phyloP scores from a whole-genome alignment of 2,888 invertebrate genomes.

The Chloroclystis v-ata region DNA sequence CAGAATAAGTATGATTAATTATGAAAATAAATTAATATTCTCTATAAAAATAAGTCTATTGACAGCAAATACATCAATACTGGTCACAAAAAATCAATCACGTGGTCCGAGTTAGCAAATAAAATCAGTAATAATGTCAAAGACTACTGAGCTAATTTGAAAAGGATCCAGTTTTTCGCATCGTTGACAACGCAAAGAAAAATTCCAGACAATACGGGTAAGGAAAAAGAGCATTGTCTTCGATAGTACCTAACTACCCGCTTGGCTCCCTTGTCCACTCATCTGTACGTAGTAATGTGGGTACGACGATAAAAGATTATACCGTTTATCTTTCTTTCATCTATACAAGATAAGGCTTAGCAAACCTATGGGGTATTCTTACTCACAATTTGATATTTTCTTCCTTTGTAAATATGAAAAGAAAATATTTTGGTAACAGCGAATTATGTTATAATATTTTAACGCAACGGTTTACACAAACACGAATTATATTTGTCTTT shows the following conservation, averaged over 20 bases:
- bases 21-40: too few relatives aligned
- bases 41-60: too few relatives aligned
- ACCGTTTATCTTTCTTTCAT: constrained; percentile 12
- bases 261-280: constrained; percentile 22
- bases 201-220: constrained; percentile 26
- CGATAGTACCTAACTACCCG: constrained; percentile 12
- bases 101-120: too few relatives aligned
- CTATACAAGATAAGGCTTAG: constrained; percentile 9
- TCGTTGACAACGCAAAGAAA: constrained; percentile 23
- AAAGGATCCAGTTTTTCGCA: constrained; percentile 20
- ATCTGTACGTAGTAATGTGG: constrained; percentile 7
- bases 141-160: constrained; percentile 10
- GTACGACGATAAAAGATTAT: constrained; percentile 17
- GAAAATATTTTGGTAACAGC: neutral
- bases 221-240: constrained; percentile 23
- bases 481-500: too few relatives aligned
- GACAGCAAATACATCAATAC: too few relatives aligned
- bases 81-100: too few relatives aligned
- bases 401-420: neutral
- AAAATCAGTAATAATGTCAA: neutral
- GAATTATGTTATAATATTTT: too few relatives aligned
- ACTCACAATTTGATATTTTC: neutral
- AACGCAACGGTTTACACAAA: too few relatives aligned
- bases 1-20: too few relatives aligned
- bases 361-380: constrained; percentile 3